Conservation (phyloP, 2,888 invertebrate genomes). For the Xanthorhoe designata region DNA sequence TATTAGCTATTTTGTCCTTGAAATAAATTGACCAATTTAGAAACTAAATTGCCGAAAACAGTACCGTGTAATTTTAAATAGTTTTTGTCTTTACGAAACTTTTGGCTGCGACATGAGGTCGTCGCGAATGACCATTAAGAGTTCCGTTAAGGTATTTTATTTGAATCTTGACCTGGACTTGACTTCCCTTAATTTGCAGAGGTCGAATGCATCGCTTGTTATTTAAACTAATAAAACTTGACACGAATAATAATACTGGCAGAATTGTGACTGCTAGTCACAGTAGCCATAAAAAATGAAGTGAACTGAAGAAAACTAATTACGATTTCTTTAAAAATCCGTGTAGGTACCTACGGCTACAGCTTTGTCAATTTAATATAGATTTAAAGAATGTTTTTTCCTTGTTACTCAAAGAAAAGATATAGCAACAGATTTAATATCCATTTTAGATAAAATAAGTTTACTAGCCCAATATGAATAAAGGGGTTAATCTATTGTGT, state of each 20-base stretch:
- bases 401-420: no score
- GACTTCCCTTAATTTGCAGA: slow-evolving; percentile 34
- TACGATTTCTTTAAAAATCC: slow-evolving; percentile 1
- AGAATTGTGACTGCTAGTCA: no score
- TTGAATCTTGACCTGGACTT: slow-evolving; percentile 36
- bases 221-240: slow-evolving; percentile 9
- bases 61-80: slow-evolving; percentile 68
- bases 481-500: no score
- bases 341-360: no score
- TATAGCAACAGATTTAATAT: no score
- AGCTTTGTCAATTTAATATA: no score
- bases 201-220: slow-evolving; percentile 18
- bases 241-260: no score
- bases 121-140: slow-evolving; percentile 26
- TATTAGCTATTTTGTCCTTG: slow-evolving; percentile 67
- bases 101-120: slow-evolving; percentile 36
- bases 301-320: no score
- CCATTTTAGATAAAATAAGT: no score
- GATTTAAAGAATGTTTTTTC: no score
- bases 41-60: slow-evolving; percentile 63
- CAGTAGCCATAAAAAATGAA: no score
- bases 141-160: slow-evolving; percentile 34
- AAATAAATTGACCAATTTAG: slow-evolving; percentile 73
- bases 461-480: no score
- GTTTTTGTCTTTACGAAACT: slow-evolving; percentile 51